phyloP scores from a whole-genome alignment of 2,797 vertebrate species.

The Thamnophis elegans region DNA sequence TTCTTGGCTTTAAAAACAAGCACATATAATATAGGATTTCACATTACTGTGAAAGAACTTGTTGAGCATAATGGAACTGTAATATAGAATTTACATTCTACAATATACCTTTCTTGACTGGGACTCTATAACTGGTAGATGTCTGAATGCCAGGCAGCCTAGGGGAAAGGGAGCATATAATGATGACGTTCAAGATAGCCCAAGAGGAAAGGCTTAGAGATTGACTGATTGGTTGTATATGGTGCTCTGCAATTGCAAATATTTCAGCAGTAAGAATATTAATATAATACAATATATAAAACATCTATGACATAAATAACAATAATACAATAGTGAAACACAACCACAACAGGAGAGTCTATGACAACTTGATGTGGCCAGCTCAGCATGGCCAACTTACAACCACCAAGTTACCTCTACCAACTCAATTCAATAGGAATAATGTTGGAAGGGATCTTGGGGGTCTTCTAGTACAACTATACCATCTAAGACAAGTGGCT shows the following conservation, averaged over 20 bases:
- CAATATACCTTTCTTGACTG: background rate
- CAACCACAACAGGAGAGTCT: background rate
- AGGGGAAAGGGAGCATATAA: background rate
- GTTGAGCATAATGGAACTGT: background rate
- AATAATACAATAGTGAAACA: background rate
- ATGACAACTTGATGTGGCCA: no score
- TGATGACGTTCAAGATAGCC: background rate
- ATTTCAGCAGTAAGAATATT: background rate
- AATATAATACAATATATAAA: background rate
- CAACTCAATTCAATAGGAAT: no score
- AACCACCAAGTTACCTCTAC: no score
- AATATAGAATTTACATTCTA: background rate
- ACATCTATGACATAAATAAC: background rate
- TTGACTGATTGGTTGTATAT: background rate
- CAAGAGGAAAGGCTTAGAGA: background rate
- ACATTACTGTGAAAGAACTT: background rate
- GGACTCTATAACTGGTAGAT: background rate
- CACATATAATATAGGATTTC: background rate
- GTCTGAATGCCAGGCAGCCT: background rate
- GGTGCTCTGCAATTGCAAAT: background rate
- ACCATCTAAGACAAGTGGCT: no score
- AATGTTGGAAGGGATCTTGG: no score
- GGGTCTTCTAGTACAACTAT: no score
- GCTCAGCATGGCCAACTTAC: no score
- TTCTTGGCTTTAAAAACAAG: conserved; percentile 39